A percentile compares a stretch with the other conserved stretches of the same genome.
These are phyloP conservation scores for Mus minutoides DNA, from an alignment of 2,797 vertebrate species.

Conservation along the genomic window DNA sequence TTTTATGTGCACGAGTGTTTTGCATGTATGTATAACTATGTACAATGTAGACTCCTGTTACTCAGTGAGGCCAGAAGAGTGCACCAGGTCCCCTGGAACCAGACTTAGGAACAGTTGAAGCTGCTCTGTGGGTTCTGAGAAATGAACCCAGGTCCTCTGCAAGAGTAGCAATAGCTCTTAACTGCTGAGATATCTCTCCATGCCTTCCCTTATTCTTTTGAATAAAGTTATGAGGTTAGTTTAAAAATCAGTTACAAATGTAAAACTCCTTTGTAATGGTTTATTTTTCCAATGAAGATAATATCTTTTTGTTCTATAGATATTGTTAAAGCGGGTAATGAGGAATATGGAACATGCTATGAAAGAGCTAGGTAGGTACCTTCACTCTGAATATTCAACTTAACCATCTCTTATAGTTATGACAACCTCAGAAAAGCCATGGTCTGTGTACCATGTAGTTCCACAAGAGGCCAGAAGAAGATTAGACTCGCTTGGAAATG, in stretches of 20 bases:
- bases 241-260: constrained; percentile 33
- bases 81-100: background rate
- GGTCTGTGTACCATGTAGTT: background rate
- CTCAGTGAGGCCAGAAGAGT: background rate
- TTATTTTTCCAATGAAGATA: background rate
- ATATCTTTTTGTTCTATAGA: constrained; percentile 66
- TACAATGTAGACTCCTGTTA: background rate
- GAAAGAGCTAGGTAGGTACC: constrained; percentile 82
- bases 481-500: background rate
- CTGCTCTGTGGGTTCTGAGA: background rate
- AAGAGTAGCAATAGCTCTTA: background rate
- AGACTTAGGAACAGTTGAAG: background rate
- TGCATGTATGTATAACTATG: background rate
- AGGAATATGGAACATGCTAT: constrained; percentile 74
- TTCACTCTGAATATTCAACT: background rate
- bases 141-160: background rate
- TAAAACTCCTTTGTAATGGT: background rate
- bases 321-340: constrained; percentile 68
- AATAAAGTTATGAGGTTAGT: background rate
- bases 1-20: background rate
- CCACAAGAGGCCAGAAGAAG: background rate
- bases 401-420: background rate
- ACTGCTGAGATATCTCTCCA: background rate
- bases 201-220: background rate
- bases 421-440: background rate